Conservation (phyloP, 2,797 vertebrate species). For the Macroramphosus scolopax region DNA sequence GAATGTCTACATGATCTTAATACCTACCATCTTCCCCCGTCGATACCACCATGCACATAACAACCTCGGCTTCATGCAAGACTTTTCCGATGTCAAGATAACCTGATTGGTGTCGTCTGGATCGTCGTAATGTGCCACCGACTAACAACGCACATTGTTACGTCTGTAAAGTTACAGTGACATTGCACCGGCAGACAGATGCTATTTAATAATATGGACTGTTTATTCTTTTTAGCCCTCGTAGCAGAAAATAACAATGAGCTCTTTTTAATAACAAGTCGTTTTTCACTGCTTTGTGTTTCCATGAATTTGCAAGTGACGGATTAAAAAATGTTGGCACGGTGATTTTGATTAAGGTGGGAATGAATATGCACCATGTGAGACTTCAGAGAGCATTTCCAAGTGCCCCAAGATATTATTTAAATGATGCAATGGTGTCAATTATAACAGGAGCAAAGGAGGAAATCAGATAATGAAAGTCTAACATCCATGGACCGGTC, state of each 20-base stretch:
- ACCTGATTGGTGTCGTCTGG: constrained; percentile 3
- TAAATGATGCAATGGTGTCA: too few relatives aligned
- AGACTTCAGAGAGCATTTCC: too few relatives aligned
- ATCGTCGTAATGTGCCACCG: constrained; percentile 5
- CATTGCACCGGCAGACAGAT: constrained; percentile 5
- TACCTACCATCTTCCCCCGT: too few relatives aligned
- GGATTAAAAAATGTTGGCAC: neutral
- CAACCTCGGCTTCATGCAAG: constrained; percentile 2
- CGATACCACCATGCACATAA: neutral
- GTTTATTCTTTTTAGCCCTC: constrained; percentile 5
- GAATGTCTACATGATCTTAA: constrained; percentile 7
- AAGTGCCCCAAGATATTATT: too few relatives aligned
- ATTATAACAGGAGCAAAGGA: too few relatives aligned
- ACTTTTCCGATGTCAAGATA: constrained; percentile 30
- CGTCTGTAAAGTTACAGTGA: constrained; percentile 13
- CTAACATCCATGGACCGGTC: too few relatives aligned
- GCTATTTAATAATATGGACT: constrained; percentile 5
- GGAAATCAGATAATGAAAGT: too few relatives aligned
- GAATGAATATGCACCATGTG: too few relatives aligned
- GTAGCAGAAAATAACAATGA: neutral
- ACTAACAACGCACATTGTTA: constrained; percentile 6
- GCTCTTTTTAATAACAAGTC: constrained; percentile 10
- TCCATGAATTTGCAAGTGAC: neutral
- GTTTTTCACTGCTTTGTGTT: neutral
- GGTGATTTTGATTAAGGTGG: too few relatives aligned